phyloP scores from a whole-genome alignment of 2,888 invertebrate genomes.

The Platerodrilus igneus region DNA sequence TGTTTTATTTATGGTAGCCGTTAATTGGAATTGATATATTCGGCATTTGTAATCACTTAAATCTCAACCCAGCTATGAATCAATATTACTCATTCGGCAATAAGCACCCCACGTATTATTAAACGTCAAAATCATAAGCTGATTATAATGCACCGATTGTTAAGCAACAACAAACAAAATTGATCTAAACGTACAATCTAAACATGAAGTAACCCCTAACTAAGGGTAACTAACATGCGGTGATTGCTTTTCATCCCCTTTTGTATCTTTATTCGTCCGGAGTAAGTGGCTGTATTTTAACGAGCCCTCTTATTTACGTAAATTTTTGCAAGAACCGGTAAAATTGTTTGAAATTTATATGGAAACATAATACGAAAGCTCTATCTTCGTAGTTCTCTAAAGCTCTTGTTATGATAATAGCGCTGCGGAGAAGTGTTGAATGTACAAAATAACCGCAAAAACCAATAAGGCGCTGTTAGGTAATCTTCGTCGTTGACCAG shows the following conservation, averaged over 20 bases:
- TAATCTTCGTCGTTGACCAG: slow-evolving; percentile 34
- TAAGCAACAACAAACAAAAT: slow-evolving; percentile 49
- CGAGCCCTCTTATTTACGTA: neutral
- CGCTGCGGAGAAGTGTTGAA: slow-evolving; percentile 27
- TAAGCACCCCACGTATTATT: slow-evolving; percentile 11
- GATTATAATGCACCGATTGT: slow-evolving; percentile 49
- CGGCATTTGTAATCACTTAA: no score
- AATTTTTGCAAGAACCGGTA: neutral
- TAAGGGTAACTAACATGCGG: slow-evolving; percentile 44
- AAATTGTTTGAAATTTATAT: no score
- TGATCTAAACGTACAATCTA: slow-evolving; percentile 49
- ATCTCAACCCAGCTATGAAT: no score
- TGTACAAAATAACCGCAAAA: slow-evolving; percentile 31
- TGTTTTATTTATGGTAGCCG: no score
- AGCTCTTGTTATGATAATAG: no score
- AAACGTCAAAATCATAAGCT: slow-evolving; percentile 31
- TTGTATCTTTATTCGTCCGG: slow-evolving; percentile 10
- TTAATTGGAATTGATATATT: no score
- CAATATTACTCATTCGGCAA: slow-evolving; percentile 16
- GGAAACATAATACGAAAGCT: no score
- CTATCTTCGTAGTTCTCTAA: no score
- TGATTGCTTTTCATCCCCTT: slow-evolving; percentile 44
- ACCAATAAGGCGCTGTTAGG: slow-evolving; percentile 42
- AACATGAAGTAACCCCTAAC: slow-evolving; percentile 44
- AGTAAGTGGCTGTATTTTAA: slow-evolving; percentile 2